Base-by-base conservation (phyloP, 2,113 vertebrate species). In the Corynorhinus townsendii region DNA sequence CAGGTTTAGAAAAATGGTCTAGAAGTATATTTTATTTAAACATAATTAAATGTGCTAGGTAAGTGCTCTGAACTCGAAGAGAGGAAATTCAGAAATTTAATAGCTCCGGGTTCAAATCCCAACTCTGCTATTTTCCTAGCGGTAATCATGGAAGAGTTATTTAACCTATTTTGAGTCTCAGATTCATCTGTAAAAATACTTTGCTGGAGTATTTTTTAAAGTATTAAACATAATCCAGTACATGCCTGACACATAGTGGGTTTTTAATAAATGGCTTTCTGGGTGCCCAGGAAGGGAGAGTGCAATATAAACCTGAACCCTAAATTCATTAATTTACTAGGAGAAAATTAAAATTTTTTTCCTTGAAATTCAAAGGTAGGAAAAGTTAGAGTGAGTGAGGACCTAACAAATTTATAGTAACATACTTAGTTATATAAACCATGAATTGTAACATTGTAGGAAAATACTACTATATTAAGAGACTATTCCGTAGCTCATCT, bases 161-260 rank as follows among this genome's bases (percentile, higher is more conserved):
- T 92, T 82, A 94, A 89, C 6, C n/a, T 76, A 89, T 90, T 92
- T 45, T 62, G 56, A 84, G 45, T 87, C 72, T 95, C 71, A 85
- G 20, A 88, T 85, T 87, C 30, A 91, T 38, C 54, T 90, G 7
- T 94, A 89, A 95, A 94, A 95, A 93, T 87, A 91, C 33, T 30
- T 15, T 54, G 3, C 26, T 69, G 28, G 11, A 82, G 12, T 35
- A 62, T 66, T 47, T 40, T 90, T 75, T 40, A 7, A 69, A 86
- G n/a, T 86, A 77, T 91, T 93, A 92, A 91, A 52, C 1, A 45
- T 83, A 90, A 90, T 33, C 33, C 16, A 82, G 24, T 59, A 86
- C 12, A 96, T 38, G 35, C 59, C 20, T 88, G 77, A 88, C 12
- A 91, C 8, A 85, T 0, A 75, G 20, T 38, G 4, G 54, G 11